Base-by-base conservation (phyloP, 2,888 invertebrate genomes). In the Nemapogon koenigi region DNA sequence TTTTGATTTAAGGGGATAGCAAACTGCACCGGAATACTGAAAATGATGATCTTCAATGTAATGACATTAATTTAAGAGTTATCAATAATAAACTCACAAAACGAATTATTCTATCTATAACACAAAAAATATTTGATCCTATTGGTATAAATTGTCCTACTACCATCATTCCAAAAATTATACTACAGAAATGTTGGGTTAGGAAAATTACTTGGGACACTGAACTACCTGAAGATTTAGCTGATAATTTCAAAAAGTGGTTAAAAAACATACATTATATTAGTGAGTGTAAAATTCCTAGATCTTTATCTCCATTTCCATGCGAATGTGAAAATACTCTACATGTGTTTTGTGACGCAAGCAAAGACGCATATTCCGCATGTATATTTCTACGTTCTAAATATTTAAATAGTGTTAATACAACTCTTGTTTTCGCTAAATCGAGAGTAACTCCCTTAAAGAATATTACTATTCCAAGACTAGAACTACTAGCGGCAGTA, bases 91-190 rank as follows among this genome's bases (percentile, higher is more conserved):
- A 41, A 11, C 3, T 40, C 2, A 42, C 39, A 7, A 45, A 42
- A 37, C 35, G 42, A 25, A 16, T 4, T 7, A 3, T 45, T 22
- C 26, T 45, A 1, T 41, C 40, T 15, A 15, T 41, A 11, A 33
- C 42, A 3, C 42, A 41, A 32, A 40, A 36, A n/a, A 35, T 43
- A n/a, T 46, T 43, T 17, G 46, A 46, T 25, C 46, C 46, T 2
- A 36, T 46, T 15, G 46, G 46, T 7, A 2, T 41, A 8, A 13
- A 11, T 6, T 42, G 39, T 16, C 43, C 46, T 0, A 33, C 29
- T 1, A 43, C 46, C 1, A 17, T 46, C 2, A 16, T 46, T 1
- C 46, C 46, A 4, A 46, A 44, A 17, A n/a, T 44, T 22, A 28
- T 44, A 14, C n/a, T 46, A 8, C 46, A 46, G 18, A 39, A 36